Percentiles rank a stretch among this genome's conserved stretches.
Conservation (phyloP, 2,113 vertebrate species). For the Dissostichus mawsoni region DNA sequence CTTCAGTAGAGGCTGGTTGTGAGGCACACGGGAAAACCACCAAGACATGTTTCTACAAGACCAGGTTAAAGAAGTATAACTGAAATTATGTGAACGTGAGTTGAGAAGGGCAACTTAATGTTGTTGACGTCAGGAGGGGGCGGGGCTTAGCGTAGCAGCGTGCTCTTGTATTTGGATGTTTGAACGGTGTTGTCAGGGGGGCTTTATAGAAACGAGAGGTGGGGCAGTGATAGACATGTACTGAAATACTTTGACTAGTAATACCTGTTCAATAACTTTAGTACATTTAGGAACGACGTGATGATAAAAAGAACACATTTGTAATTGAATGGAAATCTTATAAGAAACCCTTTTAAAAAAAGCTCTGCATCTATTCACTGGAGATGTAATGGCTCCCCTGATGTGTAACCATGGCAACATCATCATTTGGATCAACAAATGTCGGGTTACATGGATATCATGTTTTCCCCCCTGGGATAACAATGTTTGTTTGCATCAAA, state of each 20-base stretch:
- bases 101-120: neutral
- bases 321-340: too few species aligned
- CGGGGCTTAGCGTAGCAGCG: neutral
- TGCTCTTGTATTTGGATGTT: neutral
- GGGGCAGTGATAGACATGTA: neutral
- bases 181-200: slow-evolving; percentile 17
- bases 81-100: too few species aligned
- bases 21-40: neutral
- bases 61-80: rapidly evolving
- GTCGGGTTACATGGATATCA: too few species aligned
- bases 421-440: too few species aligned
- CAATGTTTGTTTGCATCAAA: too few species aligned
- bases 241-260: neutral
- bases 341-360: too few species aligned
- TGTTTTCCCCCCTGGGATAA: too few species aligned
- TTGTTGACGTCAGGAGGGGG: slow-evolving; percentile 6
- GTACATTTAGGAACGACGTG: neutral
- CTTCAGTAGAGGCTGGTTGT: too few species aligned
- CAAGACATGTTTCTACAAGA: neutral
- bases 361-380: too few species aligned
- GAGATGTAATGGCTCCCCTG: too few species aligned
- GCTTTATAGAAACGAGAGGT: slow-evolving; percentile 17
- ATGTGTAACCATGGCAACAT: too few species aligned
- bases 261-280: neutral
- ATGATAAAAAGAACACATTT: too few species aligned